A percentile compares a stretch with the other conserved stretches of the same genome.
phyloP scores from a whole-genome alignment of 2,797 vertebrate species.

The Cryptoprocta ferox region DNA sequence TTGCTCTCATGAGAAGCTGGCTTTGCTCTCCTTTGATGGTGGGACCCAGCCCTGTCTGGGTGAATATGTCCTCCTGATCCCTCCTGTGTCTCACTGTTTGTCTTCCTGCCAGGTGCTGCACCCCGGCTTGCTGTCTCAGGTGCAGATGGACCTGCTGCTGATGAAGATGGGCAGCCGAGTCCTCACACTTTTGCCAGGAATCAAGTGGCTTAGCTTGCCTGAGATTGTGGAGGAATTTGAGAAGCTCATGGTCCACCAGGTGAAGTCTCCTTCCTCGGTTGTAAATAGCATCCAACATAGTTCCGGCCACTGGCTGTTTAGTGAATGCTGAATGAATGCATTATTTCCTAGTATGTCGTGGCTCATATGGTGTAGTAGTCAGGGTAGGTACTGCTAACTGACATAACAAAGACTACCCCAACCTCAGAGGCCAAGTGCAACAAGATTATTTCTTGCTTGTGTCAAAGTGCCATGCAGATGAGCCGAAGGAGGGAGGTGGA shows the following conservation, averaged over 20 bases:
- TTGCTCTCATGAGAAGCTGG: not conserved
- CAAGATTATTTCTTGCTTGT: not conserved
- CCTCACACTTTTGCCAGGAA: slow-evolving; percentile 92
- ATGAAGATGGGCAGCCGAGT: slow-evolving; percentile 93
- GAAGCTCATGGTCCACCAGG: slow-evolving; percentile 98
- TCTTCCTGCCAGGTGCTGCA: slow-evolving; percentile 92
- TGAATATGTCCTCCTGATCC: not conserved
- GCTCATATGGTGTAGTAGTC: not conserved
- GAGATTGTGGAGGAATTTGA: slow-evolving; percentile 97
- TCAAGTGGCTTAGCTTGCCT: slow-evolving; percentile 95
- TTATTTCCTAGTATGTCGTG: not conserved
- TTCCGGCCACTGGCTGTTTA: not conserved
- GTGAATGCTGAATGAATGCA: not conserved
- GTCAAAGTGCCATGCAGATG: not conserved
- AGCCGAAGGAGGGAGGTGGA: not conserved
- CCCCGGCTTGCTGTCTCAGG: slow-evolving; percentile 93
- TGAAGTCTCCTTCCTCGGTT: slow-evolving; percentile 73
- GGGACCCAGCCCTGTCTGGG: not conserved
- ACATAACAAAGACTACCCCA: not conserved
- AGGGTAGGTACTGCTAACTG: not conserved
- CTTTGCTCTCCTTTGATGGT: not conserved
- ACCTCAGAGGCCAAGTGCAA: not conserved
- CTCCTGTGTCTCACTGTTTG: not conserved
- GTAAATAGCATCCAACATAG: not conserved
- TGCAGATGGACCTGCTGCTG: slow-evolving; percentile 93